Evolutionary conservation across 2,888 invertebrate species (phyloP), one percentile per base, ranked within the genome.

Genomic region (Bruchidius siliquastri): DNA sequence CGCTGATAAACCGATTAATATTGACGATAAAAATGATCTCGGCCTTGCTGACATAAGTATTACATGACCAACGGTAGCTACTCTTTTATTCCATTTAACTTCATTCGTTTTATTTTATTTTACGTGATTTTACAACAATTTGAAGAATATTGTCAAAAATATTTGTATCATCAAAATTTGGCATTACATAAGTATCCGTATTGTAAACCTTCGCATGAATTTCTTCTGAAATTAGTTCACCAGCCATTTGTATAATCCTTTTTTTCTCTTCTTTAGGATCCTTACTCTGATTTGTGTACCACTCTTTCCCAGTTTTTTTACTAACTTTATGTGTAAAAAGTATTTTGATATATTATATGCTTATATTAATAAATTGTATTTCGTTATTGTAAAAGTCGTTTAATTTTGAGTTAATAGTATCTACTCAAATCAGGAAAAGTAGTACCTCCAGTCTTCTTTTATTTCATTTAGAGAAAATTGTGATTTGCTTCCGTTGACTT

Each of bases 241-340:
- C 82, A 76, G 83, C 83, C 76, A 80, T 79, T 77, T 80, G 71
- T 75, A 83, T 79, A 73, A 83, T 82, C 79, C 81, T 79, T 75
- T 81, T 77, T 78, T 83, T 81, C 72, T 81, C 79, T 76, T 77
- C 74, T 76, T 77, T 77, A 76, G 76, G n/a, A n/a, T 81, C 76
- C 77, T 76, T 68, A 76, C 76, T 77, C 77, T 81, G n/a, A 71
- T 80, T 80, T 75, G 79, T 78, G 74, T 82, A 83, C 81, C 82
- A 82, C 68, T 73, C 70, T 72, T 80, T 72, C 72, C 77, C 77
- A 21, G 30, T 66, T 20, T 71, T 73, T n/a, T n/a, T n/a, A n/a
- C n/a, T n/a, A n/a, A n/a, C n/a, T n/a, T n/a, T n/a, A n/a, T n/a
- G n/a, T n/a, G n/a, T n/a, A n/a, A n/a, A n/a, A n/a, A n/a, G n/a